These are phyloP conservation scores for Acyrthosiphon pisum DNA, from an alignment of 1,140 invertebrate genomes.

Conservation along the genomic window DNA sequence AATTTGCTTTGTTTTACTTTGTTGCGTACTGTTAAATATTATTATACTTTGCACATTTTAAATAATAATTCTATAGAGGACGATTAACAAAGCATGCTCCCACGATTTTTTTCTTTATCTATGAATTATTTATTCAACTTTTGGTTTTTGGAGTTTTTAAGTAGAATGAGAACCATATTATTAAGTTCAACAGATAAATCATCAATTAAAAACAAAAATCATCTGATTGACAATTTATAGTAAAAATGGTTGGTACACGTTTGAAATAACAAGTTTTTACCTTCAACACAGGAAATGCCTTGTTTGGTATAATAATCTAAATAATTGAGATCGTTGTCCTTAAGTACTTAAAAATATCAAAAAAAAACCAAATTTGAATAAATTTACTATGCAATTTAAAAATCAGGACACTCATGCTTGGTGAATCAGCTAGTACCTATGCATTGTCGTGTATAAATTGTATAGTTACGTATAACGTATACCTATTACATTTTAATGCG, in stretches of 20 bases:
- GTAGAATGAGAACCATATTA: too few species aligned
- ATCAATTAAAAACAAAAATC: neutral
- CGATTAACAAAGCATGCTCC: neutral
- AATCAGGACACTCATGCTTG: neutral
- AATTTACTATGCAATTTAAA: neutral
- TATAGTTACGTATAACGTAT: neutral
- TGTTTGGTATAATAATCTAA: neutral
- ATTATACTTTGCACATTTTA: too few species aligned
- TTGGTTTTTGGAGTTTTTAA: neutral
- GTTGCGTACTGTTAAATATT: neutral
- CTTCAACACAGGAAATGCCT: too few species aligned
- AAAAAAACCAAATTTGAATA: neutral
- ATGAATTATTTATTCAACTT: neutral
- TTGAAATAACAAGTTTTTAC: neutral
- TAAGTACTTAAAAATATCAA: neutral
- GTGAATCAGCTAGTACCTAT: neutral
- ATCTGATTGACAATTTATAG: neutral
- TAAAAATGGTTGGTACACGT: neutral
- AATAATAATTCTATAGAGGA: neutral
- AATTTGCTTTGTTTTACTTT: neutral
- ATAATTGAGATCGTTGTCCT: neutral
- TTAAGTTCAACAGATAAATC: neutral
- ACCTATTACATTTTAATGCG: neutral
- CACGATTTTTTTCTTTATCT: neutral
- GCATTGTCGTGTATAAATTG: neutral